Evolutionary conservation across 2,888 invertebrate species (phyloP), one percentile per base, ranked within the genome.

Genomic region (Cosmia trapezina): DNA sequence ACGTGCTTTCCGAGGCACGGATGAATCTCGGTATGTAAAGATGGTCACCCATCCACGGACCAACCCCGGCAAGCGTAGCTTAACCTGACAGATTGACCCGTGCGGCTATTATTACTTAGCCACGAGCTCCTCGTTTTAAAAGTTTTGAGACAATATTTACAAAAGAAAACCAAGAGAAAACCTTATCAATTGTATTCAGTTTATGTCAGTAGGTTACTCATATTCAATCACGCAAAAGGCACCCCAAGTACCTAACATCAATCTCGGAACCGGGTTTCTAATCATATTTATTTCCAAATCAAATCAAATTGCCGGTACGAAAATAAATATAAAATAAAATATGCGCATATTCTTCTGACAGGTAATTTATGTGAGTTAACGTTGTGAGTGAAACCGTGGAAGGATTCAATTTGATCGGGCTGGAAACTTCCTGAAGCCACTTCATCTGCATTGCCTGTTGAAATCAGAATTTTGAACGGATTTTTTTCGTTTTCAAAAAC

Each of bases 341-440:
- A 73, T 63, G 51, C 47, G 76, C 51, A 80, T 59, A 63, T 80
- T 62, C 19, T 63, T 53, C 63, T 80, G 80, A 76, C 63, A 80
- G 80, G 74, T 76, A 80, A 73, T 79, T 73, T 73, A 73, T 73
- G 33, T 59, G 57, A 62, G 57, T 53, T 73, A 73, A 76, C 51
- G 73, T 63, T 79, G 45, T 7, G 45, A 22, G 51, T 22, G 56
- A 73, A 61, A 8, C 33, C 62, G 33, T 33, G 19, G 45, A 62
- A 47, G 57, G 33, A 63, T 76, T 80, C 12, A 72, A 75, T 80
- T 76, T 79, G 11, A 19, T 37, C 11, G 14, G n/a, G 41, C 2
- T 54, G 47, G 28, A 60, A 78, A 60, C 28, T 60, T 71, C n/a
- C 19, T 0, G 11, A 70, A 41, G 28, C 47, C 47, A 70, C n/a